phyloP scores from a whole-genome alignment of 2,113 vertebrate species.

The Nothocercus nigrocapillus region DNA sequence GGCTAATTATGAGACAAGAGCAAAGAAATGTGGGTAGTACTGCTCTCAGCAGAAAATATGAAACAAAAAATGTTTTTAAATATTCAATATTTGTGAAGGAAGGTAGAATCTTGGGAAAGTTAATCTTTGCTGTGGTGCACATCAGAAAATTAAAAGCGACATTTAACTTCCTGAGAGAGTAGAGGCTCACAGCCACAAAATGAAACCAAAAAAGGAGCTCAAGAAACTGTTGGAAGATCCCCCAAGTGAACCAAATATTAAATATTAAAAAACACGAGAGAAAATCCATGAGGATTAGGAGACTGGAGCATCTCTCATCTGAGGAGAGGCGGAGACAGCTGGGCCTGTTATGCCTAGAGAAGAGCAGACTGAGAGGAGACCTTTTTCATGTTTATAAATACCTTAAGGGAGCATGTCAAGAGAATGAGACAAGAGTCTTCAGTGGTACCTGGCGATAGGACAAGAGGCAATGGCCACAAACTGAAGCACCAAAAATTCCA shows the following conservation, averaged over 20 bases:
- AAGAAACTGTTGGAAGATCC: neutral
- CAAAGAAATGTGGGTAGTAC: neutral
- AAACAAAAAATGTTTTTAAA: neutral
- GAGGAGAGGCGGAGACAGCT: too few relatives aligned
- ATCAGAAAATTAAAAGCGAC: neutral
- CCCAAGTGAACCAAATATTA: neutral
- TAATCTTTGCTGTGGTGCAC: neutral
- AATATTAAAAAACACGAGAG: neutral
- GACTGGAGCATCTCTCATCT: too few relatives aligned
- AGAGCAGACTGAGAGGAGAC: too few relatives aligned
- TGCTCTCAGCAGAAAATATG: neutral
- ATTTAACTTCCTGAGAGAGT: neutral
- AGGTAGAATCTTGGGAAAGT: neutral
- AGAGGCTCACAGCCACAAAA: neutral
- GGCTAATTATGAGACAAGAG: neutral
- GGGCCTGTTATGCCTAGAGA: too few relatives aligned
- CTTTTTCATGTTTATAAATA: too few relatives aligned
- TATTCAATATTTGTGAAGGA: neutral
- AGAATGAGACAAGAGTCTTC: too few relatives aligned
- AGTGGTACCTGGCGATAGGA: too few relatives aligned
- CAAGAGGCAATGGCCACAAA: too few relatives aligned
- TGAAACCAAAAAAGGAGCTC: neutral
- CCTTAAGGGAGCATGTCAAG: too few relatives aligned
- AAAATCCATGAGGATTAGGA: too few relatives aligned
- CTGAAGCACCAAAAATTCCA: too few relatives aligned